Evolutionary conservation across 1,140 invertebrate genomes (phyloP), one percentile per base, ranked within the genome.

Genomic region (Coenobita brevimanus): DNA sequence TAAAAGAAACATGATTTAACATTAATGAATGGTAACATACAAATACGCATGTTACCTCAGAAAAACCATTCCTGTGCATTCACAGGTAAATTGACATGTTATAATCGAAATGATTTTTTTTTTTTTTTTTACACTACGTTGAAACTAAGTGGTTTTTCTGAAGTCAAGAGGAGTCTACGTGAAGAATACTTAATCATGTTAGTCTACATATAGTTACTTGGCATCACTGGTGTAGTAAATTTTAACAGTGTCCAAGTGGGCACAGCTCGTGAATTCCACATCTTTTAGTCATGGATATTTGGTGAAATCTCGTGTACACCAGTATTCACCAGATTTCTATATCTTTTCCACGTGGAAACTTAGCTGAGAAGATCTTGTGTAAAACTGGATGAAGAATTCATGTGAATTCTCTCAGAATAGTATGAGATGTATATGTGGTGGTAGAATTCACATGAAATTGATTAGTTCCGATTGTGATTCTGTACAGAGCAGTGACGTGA

Each of bases 1-100:
- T 86, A 86, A 86, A 86, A 86, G 83, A 86, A 86, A 86, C 83
- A 86, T 86, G 83, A 86, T 86, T 86, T 86, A 86, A 86, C 83
- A 86, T 86, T 86, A 86, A 86, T 86, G 83, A 75, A 86, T 86
- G 83, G 83, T 86, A 86, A 86, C 83, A 86, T 69, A 86, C 83
- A 86, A 75, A 75, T 67, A 86, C 64, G 83, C 83, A 86, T 86
- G 83, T 86, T 86, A 86, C 83, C 83, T 41, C 83, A 86, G 83
- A 86, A 86, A 86, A 86, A 86, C 83, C 83, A 86, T 78, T 86
- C 83, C 83, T 86, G 83, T 86, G 83, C 83, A 78, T 79, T 79
- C 57, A 78, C 79, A 79, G 71, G 27, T 76, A 85, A 46, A 64
- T 76, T 76, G 60, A 84, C 41, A 24, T 79, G 24, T 33, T 57